Conservation (phyloP, 2,797 vertebrate species). For the Masticophis lateralis region DNA sequence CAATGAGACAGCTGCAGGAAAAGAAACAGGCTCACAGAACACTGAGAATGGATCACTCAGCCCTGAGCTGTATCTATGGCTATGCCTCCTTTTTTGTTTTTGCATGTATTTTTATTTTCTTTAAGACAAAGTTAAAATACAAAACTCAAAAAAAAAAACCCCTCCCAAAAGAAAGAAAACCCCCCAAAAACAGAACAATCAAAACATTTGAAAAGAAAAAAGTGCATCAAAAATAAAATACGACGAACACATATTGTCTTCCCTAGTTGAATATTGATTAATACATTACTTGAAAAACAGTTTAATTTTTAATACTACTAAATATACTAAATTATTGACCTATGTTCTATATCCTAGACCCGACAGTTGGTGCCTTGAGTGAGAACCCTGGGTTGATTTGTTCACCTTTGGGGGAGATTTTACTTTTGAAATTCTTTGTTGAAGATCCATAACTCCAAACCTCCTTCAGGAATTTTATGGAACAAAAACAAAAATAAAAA, state of each 20-base stretch:
- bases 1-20: neutral
- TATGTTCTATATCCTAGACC: neutral
- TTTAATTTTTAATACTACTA: neutral
- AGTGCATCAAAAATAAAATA: neutral
- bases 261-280: neutral
- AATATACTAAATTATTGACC: neutral
- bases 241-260: neutral
- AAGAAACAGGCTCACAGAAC: neutral
- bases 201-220: neutral
- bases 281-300: neutral
- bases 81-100: neutral
- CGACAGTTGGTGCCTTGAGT: too few species aligned
- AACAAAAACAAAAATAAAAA: neutral
- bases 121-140: neutral
- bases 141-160: neutral
- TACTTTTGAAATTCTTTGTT: neutral
- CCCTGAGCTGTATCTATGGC: neutral
- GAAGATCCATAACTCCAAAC: neutral
- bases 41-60: neutral
- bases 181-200: neutral
- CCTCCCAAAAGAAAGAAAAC: neutral
- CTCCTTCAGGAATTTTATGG: neutral
- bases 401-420: neutral
- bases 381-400: neutral
- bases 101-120: neutral